Conservation (phyloP, 2,888 invertebrate genomes). For the Meloe dianella region DNA sequence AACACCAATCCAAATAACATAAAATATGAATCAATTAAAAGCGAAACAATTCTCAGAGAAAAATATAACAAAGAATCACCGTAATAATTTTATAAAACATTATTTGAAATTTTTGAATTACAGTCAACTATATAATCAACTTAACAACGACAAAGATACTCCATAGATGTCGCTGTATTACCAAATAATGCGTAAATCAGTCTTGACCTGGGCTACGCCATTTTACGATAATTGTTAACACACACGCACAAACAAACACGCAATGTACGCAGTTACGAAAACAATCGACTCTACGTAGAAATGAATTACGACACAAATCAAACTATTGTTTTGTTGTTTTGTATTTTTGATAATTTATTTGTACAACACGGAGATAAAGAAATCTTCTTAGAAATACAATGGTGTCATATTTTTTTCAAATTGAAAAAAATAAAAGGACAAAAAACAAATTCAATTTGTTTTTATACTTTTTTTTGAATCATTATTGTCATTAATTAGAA, state of each 20-base stretch:
- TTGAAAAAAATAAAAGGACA: no score
- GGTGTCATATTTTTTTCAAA: neutral
- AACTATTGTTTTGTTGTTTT: neutral
- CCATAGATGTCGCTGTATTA: neutral
- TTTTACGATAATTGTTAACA: neutral
- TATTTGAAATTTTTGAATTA: neutral
- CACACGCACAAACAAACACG: neutral
- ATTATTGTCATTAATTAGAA: neutral
- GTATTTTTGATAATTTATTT: neutral
- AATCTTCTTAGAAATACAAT: neutral
- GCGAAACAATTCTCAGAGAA: no score
- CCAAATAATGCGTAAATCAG: neutral
- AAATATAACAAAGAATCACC: no score
- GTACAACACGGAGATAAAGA: neutral
- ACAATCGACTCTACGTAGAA: neutral
- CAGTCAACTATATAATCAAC: neutral
- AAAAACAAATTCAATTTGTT: neutral
- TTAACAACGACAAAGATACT: neutral
- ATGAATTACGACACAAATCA: neutral
- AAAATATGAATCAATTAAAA: no score
- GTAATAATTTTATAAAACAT: no score
- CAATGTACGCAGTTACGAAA: no score
- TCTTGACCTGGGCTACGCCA: neutral
- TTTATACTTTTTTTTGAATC: neutral
- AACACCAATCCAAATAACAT: no score